phyloP scores from a whole-genome alignment of 2,113 vertebrate species.

The Machaerirhynchus nigripectus region DNA sequence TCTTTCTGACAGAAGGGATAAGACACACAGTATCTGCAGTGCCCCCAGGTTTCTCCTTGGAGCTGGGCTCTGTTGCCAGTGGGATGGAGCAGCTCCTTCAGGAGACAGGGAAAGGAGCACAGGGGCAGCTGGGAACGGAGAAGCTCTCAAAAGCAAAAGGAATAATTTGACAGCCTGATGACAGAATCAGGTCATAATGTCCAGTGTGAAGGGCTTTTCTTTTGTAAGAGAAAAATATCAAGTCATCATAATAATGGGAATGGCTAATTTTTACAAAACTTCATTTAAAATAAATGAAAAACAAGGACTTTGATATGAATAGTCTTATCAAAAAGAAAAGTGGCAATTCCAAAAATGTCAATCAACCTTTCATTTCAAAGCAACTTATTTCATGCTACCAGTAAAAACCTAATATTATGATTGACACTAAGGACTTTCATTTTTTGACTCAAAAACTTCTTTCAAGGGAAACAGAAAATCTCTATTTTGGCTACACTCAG shows the following conservation, averaged over 20 bases:
- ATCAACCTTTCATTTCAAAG: neutral
- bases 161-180: neutral
- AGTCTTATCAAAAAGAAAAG: neutral
- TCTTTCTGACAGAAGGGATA: neutral
- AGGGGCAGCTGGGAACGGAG: neutral
- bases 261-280: neutral
- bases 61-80: neutral
- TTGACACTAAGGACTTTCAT: neutral
- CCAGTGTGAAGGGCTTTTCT: neutral
- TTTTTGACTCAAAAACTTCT: neutral
- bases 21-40: neutral
- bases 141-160: neutral
- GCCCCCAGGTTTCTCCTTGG: too few species aligned
- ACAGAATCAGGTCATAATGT: neutral
- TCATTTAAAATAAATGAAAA: neutral
- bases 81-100: neutral
- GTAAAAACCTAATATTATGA: neutral
- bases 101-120: neutral
- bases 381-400: neutral
- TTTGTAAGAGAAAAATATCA: neutral
- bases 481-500: neutral
- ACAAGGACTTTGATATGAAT: neutral
- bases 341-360: neutral
- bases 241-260: neutral
- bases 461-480: neutral